Base-by-base conservation (phyloP, 2,113 vertebrate genomes). In the Asarcornis scutulata region DNA sequence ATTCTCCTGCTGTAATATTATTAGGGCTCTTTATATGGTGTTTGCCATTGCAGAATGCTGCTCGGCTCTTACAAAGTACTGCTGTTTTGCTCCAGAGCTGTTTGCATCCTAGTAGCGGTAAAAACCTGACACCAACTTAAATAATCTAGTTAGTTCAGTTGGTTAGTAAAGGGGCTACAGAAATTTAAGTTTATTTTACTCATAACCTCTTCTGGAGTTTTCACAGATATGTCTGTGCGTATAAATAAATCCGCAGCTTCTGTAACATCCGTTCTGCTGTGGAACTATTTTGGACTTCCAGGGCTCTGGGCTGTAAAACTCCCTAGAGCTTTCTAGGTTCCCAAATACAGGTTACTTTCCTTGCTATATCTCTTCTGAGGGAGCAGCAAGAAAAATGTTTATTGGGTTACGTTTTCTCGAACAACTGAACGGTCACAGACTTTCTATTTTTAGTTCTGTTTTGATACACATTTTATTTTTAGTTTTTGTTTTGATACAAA, bases 391-490 rank as follows among this genome's bases (percentile, higher is more conserved):
- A 93, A 84, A 81, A 96, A 75, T 5, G 12, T 11, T 81, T 27
- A 71, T 94, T 32, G 22, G 64, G 22, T 26, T 53, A 23, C 13
- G 25, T 52, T 52, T 93, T 84, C 60, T 92, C 1, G 0, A 95
- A 86, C 36, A 84, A 76, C 75, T 52, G 68, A 84, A 83, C 38
- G 71, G 38, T 93, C 42, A 71, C 2, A 0, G 29, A 3, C 9
- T 82, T 97, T 92, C 92, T 90, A 62, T 82, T 91, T 93, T 93
- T 79, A 58, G 40, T 62, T 88, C 40, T 72, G 32, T 93, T 92
- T 93, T 84, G 32, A 66, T 79, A 90, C 17, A n/a, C 12, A 40
- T 40, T 40, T 40, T 90, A 62, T 82, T 91, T 93, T 93, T 79
- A 58, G 40, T 62, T 88, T 40, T 72, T 40, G 29, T 93, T 92